phyloP scores from a whole-genome alignment of 2,888 invertebrate species.

The Platycnemis pennipes region DNA sequence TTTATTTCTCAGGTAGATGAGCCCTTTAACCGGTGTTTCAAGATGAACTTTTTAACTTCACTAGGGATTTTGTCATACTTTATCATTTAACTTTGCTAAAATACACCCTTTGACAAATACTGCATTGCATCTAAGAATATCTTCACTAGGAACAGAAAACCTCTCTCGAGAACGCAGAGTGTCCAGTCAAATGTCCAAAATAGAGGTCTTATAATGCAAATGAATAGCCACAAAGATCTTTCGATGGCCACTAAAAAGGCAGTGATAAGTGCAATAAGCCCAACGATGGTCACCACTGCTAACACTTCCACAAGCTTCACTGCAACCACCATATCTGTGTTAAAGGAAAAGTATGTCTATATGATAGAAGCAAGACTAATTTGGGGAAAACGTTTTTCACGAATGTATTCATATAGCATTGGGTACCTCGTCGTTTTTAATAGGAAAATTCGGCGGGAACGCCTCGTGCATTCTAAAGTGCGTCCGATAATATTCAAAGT shows the following conservation, averaged over 20 bases:
- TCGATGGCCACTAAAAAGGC: conserved; percentile 23
- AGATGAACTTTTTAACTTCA: neutral
- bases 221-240: conserved; percentile 51
- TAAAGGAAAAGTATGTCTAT: neutral
- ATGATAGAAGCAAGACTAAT: neutral
- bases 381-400: neutral
- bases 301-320: conserved; percentile 53
- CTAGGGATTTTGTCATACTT: neutral
- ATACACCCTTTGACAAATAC: conserved; percentile 23
- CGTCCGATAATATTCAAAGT: neutral
- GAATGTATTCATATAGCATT: neutral
- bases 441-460: neutral
- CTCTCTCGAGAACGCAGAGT: conserved; percentile 6
- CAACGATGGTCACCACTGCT: conserved; percentile 29
- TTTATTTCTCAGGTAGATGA: neutral
- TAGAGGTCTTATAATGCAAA: conserved; percentile 11
- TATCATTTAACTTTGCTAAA: neutral
- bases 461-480: neutral
- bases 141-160: conserved; percentile 3
- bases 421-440: neutral
- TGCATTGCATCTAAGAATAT: conserved; percentile 23
- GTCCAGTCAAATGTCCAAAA: conserved; percentile 42
- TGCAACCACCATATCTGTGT: conserved; percentile 51
- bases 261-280: conserved; percentile 36
- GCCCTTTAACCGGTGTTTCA: neutral